Conservation (phyloP, 2,113 vertebrate genomes). For the Mormoops blainvillei region DNA sequence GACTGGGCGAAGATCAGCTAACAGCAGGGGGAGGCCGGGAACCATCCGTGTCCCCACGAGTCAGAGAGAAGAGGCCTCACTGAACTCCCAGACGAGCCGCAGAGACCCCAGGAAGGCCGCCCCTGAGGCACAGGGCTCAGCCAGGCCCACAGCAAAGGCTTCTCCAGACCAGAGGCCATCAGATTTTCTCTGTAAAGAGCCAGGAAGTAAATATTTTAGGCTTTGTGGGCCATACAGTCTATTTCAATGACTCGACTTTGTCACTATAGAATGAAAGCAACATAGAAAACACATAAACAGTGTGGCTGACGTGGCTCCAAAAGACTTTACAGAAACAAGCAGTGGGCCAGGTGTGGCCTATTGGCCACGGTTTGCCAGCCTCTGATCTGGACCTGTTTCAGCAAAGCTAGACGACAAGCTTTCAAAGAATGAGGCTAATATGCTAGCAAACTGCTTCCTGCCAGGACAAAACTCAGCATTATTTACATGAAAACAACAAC, state of each 20-base stretch:
- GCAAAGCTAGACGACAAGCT: not conserved
- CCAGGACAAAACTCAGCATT: not conserved
- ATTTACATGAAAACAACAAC: not conserved
- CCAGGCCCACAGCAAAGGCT: not conserved
- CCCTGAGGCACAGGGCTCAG: not conserved
- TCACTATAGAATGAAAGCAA: not conserved
- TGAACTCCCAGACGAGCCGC: too few species aligned
- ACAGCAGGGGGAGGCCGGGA: not conserved
- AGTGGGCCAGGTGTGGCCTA: too few species aligned
- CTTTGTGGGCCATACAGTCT: too few species aligned
- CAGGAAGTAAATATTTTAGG: not conserved
- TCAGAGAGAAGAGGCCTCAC: not conserved
- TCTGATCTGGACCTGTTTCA: not conserved
- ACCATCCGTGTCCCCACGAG: not conserved
- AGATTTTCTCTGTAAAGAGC: not conserved
- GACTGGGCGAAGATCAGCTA: not conserved
- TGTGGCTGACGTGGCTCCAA: rapidly evolving
- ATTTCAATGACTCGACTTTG: too few species aligned
- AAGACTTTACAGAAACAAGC: not conserved
- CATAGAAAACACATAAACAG: not conserved
- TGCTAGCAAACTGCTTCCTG: not conserved
- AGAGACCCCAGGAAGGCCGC: not conserved
- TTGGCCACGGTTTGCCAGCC: not conserved
- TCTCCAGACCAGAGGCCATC: not conserved
- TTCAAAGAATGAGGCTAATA: not conserved